Percentiles rank a stretch among this genome's conserved stretches.
Conservation (phyloP, 2,113 vertebrate species). For the Phalacrocorax pelagicus region DNA sequence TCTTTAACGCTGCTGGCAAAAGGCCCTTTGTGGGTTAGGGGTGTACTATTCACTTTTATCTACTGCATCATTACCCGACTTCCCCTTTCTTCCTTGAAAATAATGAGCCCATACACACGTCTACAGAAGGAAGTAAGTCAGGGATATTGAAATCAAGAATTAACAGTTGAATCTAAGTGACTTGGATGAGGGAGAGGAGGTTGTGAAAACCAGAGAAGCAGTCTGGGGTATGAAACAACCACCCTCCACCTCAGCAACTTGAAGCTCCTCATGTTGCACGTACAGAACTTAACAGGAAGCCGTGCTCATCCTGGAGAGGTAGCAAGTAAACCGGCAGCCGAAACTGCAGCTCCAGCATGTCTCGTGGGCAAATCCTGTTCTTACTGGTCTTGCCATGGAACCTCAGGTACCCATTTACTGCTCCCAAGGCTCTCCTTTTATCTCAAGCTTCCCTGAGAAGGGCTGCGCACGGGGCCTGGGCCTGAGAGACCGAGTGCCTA, state of each 20-base stretch:
- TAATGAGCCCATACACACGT: not conserved
- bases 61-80: not conserved
- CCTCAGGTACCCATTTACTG: not conserved
- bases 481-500: rapidly evolving
- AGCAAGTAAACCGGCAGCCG: not conserved
- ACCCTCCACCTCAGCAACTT: not conserved
- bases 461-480: rapidly evolving
- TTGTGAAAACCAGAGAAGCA: not conserved
- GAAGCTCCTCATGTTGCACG: rapidly evolving
- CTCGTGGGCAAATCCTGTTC: not conserved
- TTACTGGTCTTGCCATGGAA: not conserved
- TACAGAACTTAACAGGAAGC: not conserved
- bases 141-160: not conserved
- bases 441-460: not conserved
- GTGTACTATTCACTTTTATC: not conserved
- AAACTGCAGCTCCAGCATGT: not conserved
- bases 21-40: not conserved
- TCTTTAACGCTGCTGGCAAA: not conserved
- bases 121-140: not conserved
- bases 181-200: not conserved
- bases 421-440: not conserved
- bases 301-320: not conserved
- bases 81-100: not conserved
- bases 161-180: not conserved
- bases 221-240: not conserved